Evolutionary conservation across 2,888 invertebrate genomes (phyloP).

Genomic region (Osedax frankpressi): DNA sequence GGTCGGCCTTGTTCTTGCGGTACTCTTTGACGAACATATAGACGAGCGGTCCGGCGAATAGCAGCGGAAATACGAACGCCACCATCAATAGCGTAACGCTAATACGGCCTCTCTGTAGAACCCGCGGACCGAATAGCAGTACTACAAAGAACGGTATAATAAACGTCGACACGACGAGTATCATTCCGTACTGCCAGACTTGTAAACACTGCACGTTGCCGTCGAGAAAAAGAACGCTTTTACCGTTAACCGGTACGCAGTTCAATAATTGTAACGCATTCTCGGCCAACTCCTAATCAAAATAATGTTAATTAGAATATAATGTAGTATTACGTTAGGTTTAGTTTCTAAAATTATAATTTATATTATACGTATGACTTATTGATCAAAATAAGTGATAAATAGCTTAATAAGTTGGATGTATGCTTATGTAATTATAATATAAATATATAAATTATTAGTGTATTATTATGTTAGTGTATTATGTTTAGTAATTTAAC

Average conservation of each 20-base stretch:
- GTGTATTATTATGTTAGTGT: not conserved
- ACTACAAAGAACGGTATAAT: conserved; percentile 25
- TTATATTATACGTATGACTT: too few species aligned
- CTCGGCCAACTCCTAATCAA: conserved; percentile 14
- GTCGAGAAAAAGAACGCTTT: conserved; percentile 22
- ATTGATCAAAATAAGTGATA: too few species aligned
- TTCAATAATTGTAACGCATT: conserved; percentile 19
- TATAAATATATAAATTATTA: too few species aligned
- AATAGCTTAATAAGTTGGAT: too few species aligned
- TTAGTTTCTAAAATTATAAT: too few species aligned
- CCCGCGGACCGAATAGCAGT: conserved; percentile 20
- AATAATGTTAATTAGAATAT: too few species aligned
- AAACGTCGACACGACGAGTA: conserved; percentile 15
- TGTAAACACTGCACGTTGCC: conserved; percentile 24
- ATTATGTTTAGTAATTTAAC: not conserved
- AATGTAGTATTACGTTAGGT: too few species aligned
- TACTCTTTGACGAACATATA: not conserved
- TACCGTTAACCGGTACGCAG: conserved; percentile 15
- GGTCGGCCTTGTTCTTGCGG: too few species aligned
- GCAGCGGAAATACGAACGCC: conserved; percentile 18
- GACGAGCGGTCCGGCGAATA: conserved; percentile 14
- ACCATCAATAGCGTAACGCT: not conserved
- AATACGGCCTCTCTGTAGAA: conserved; percentile 14
- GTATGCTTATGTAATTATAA: too few species aligned
- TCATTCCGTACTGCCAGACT: conserved; percentile 24